phyloP scores from a whole-genome alignment of 2,797 vertebrate species.

The Sus cebifrons region DNA sequence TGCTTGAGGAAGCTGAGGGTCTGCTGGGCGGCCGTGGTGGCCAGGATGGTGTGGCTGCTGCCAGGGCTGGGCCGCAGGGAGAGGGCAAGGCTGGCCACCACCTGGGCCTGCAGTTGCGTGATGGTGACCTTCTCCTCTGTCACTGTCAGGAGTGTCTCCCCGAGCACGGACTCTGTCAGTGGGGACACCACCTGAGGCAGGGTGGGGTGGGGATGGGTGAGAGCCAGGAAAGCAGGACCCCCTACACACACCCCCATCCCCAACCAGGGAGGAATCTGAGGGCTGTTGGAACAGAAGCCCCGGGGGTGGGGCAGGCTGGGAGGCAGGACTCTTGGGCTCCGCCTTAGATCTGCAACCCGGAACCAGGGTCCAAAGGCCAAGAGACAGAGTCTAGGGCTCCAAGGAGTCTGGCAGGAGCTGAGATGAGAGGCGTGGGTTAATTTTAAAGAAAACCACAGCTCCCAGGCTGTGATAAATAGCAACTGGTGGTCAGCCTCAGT shows the following conservation, averaged over 20 bases:
- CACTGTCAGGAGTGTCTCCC: slow-evolving; percentile 95
- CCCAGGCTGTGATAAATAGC: not conserved
- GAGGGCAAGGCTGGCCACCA: slow-evolving; percentile 95
- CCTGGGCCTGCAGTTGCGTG: slow-evolving; percentile 95
- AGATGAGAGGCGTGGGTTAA: not conserved
- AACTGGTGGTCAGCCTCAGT: not conserved
- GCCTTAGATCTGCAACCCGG: not conserved
- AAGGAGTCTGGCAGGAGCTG: not conserved
- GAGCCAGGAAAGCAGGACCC: not conserved
- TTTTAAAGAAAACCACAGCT: not conserved
- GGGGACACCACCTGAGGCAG: slow-evolving; percentile 97
- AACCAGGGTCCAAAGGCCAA: not conserved
- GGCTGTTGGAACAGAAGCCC: not conserved
- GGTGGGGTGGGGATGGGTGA: not conserved
- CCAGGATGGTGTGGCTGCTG: slow-evolving; percentile 98
- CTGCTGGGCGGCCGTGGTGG: slow-evolving; percentile 95
- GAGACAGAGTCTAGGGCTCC: not conserved
- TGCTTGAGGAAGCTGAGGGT: slow-evolving; percentile 96
- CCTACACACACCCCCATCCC: rapidly evolving
- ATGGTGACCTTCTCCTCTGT: slow-evolving; percentile 98
- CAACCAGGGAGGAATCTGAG: not conserved
- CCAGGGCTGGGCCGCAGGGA: slow-evolving; percentile 96
- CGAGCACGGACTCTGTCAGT: slow-evolving; percentile 95
- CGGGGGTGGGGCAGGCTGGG: not conserved
- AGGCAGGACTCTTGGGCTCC: not conserved